Conservation (phyloP, 1,140 invertebrate species). For the Bombus pyrosoma region DNA sequence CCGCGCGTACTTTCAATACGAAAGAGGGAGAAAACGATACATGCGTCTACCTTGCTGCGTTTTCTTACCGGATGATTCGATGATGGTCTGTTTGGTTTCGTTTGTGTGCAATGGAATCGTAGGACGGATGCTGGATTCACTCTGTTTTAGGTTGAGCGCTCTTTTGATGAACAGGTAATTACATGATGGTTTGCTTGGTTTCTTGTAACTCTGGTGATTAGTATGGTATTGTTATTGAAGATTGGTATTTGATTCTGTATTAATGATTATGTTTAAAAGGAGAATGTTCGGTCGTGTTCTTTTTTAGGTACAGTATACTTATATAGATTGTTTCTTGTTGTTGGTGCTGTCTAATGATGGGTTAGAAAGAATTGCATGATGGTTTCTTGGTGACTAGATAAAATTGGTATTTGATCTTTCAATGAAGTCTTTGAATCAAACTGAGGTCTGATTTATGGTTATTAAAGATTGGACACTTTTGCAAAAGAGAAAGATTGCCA, state of each 20-base stretch:
- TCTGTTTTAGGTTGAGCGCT: neutral
- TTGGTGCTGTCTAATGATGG: neutral
- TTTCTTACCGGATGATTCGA: neutral
- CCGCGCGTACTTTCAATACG: constrained; percentile 60
- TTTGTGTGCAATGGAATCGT: neutral
- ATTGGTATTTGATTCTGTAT: neutral
- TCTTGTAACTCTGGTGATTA: neutral
- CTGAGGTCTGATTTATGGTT: neutral
- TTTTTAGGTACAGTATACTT: neutral
- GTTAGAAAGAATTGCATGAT: neutral
- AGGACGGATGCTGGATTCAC: neutral
- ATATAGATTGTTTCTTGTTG: neutral
- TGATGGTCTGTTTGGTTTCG: neutral
- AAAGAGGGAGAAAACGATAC: constrained; percentile 55
- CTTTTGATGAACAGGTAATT: neutral
- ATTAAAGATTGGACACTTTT: neutral
- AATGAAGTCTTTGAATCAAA: too few relatives aligned
- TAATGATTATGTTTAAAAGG: neutral
- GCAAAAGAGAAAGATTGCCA: neutral
- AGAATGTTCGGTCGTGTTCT: too few relatives aligned
- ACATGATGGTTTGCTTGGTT: neutral
- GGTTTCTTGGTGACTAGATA: neutral
- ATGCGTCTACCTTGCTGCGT: neutral
- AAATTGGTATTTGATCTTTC: neutral
- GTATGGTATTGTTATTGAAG: neutral